Evolutionary conservation across 2,888 invertebrate genomes (phyloP).

Genomic region (Leistus spinibarbis): DNA sequence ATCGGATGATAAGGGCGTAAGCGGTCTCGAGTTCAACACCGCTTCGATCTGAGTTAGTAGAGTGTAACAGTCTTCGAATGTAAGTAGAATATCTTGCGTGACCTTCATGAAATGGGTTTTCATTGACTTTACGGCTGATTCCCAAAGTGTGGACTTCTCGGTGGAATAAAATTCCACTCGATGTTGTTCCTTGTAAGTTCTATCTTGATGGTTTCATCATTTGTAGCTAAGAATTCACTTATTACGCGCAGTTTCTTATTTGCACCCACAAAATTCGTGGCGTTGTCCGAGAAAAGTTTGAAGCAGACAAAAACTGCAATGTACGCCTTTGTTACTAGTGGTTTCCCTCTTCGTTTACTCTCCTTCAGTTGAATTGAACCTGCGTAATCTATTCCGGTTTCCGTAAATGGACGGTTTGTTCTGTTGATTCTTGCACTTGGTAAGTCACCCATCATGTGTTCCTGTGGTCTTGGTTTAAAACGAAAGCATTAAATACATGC

Average conservation of each 20-base stretch:
- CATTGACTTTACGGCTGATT: constrained; percentile 22
- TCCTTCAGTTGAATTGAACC: constrained; percentile 44
- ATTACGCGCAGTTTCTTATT: constrained; percentile 15
- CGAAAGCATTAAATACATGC: constrained; percentile 43
- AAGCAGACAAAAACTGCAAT: constrained; percentile 49
- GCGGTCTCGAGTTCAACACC: constrained; percentile 13
- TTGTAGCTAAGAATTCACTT: constrained; percentile 28
- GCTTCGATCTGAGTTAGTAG: constrained; percentile 17
- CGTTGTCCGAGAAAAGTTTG: constrained; percentile 18
- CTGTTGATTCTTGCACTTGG: constrained; percentile 47
- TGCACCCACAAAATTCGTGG: constrained; percentile 39
- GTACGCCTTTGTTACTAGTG: constrained; percentile 46
- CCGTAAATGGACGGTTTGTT: constrained; percentile 45
- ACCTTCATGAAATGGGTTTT: constrained; percentile 39
- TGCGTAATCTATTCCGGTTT: constrained; percentile 40
- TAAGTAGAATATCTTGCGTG: constrained; percentile 15
- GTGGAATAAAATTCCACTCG: constrained; percentile 40
- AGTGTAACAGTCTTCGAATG: constrained; percentile 16
- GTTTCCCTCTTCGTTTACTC: constrained; percentile 42
- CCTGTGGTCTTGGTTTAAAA: constrained; percentile 40
- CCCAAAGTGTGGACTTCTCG: background rate
- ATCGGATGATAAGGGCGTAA: background rate
- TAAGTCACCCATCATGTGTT: constrained; percentile 49
- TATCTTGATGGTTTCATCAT: constrained; percentile 14
- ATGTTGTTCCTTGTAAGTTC: constrained; percentile 19